Percentiles rank a stretch among this genome's conserved stretches.
phyloP scores from a whole-genome alignment of 2,888 invertebrate genomes.

The Drosophila demipolita region DNA sequence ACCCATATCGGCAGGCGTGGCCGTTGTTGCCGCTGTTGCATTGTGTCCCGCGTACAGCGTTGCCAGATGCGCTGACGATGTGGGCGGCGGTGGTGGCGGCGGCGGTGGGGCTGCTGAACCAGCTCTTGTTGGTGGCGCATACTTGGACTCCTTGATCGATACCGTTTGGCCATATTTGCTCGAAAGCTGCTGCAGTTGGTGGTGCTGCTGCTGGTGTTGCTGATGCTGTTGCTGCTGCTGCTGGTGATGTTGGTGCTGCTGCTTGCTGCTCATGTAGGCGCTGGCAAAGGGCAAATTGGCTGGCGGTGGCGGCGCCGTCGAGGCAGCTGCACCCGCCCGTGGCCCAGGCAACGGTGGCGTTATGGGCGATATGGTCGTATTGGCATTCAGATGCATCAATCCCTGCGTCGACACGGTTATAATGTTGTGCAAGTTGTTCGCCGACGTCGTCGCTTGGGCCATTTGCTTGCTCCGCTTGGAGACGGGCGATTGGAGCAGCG shows the following conservation, averaged over 20 bases:
- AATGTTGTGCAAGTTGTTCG: constrained; percentile 82
- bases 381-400: constrained; percentile 84
- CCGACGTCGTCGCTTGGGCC: constrained; percentile 42
- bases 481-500: constrained; percentile 63
- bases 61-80: constrained; percentile 60
- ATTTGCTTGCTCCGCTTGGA: constrained; percentile 79
- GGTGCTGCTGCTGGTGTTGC: constrained; percentile 23
- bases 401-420: constrained; percentile 84
- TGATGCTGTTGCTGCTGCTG: constrained; percentile 36
- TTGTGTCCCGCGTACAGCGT: constrained; percentile 55
- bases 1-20: constrained; percentile 69
- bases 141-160: constrained; percentile 60
- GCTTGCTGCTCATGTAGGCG: constrained; percentile 63
- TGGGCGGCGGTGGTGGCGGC: constrained; percentile 56
- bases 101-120: constrained; percentile 51
- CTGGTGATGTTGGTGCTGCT: constrained; percentile 35
- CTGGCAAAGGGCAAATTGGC: constrained; percentile 69
- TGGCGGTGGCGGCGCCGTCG: constrained; percentile 70
- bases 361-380: constrained; percentile 84
- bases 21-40: constrained; percentile 39
- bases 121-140: constrained; percentile 37
- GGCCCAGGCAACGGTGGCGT: constrained; percentile 81
- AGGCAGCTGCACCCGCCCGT: constrained; percentile 61
- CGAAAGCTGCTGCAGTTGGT: constrained; percentile 31
- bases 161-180: constrained; percentile 56